phyloP scores from a whole-genome alignment of 2,888 invertebrate species.

The Timandra comae region DNA sequence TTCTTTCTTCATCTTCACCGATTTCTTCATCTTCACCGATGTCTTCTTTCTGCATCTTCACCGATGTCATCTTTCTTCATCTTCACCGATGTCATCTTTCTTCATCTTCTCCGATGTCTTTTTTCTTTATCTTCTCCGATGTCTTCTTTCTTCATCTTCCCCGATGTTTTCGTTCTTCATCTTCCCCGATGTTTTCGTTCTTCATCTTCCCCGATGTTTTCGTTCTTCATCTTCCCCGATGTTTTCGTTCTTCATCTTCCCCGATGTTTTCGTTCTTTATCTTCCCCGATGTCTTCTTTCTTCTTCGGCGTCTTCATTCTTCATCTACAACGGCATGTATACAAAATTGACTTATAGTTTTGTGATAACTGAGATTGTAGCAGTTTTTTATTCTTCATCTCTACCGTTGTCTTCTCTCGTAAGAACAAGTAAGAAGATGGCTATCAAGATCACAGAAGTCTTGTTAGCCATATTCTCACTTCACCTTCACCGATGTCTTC shows the following conservation, averaged over 20 bases:
- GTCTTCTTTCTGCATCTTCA: conserved; percentile 6
- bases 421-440: too few relatives aligned
- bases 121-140: too few relatives aligned
- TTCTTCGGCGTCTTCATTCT: conserved; percentile 11
- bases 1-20: conserved; percentile 14
- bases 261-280: conserved; percentile 5
- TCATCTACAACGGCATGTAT: conserved; percentile 10
- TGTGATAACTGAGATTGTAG: neutral
- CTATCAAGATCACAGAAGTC: too few relatives aligned
- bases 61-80: conserved; percentile 7
- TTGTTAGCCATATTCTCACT: conserved; percentile 12
- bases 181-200: neutral
- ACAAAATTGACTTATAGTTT: too few relatives aligned
- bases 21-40: neutral
- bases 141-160: too few relatives aligned
- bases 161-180: neutral
- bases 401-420: conserved; percentile 10
- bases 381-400: conserved; percentile 6
- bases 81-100: conserved; percentile 4
- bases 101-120: neutral
- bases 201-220: neutral
- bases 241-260: conserved; percentile 6
- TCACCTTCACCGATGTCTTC: conserved; percentile 2
- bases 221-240: conserved; percentile 3
- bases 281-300: conserved; percentile 5